Conservation (phyloP, 2,113 vertebrate genomes). For the Zosterops japonicus region DNA sequence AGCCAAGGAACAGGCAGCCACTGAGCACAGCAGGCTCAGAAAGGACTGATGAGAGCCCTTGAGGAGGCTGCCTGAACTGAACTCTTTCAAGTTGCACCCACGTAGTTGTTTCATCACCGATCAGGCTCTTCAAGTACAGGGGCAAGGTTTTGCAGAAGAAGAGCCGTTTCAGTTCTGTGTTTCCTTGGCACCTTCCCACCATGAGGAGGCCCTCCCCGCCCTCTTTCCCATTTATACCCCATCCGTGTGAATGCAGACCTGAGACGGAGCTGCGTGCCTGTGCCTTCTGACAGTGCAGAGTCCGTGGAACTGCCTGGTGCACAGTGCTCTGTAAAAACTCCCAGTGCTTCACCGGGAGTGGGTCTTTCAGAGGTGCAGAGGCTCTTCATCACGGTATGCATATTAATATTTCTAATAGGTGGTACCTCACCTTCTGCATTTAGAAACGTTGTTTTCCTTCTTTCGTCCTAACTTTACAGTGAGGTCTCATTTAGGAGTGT, state of each 20-base stretch:
- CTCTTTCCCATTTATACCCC: neutral
- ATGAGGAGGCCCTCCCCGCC: neutral
- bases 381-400: neutral
- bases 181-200: neutral
- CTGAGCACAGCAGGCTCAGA: neutral
- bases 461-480: neutral
- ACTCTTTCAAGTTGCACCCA: no score
- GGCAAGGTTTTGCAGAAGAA: neutral
- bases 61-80: neutral
- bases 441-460: neutral
- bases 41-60: rapidly evolving
- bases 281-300: neutral
- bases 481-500: neutral
- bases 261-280: neutral
- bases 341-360: neutral
- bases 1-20: neutral
- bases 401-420: neutral
- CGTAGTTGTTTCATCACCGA: neutral
- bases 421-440: neutral
- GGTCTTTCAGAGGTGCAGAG: neutral
- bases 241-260: neutral
- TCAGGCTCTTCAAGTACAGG: neutral
- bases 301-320: neutral
- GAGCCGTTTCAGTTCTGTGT: rapidly evolving
- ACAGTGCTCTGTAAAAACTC: neutral